phyloP scores from a whole-genome alignment of 2,797 vertebrate genomes.

The Falco biarmicus region DNA sequence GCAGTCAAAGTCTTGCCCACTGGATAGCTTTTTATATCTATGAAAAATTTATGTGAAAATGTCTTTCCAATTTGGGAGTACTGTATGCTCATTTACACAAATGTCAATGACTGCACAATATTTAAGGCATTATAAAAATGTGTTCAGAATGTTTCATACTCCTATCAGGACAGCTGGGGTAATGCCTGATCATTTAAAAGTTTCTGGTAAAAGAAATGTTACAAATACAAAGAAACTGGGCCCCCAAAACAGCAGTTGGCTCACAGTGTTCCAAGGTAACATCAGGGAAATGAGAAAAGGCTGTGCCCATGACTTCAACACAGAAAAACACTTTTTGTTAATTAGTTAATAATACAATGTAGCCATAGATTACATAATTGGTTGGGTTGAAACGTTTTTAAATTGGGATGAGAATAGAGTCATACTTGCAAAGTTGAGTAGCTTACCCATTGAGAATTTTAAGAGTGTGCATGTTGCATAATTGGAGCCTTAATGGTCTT shows the following conservation, averaged over 20 bases:
- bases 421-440: not conserved
- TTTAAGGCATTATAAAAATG: not conserved
- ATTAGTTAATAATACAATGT: not conserved
- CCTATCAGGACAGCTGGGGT: not conserved
- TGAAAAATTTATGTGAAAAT: not conserved
- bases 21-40: not conserved
- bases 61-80: not conserved
- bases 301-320: not conserved
- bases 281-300: not conserved
- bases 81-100: not conserved
- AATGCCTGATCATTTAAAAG: not conserved
- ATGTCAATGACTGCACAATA: not conserved
- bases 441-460: not conserved
- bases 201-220: not conserved
- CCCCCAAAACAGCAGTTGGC: not conserved
- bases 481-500: not conserved
- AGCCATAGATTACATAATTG: not conserved
- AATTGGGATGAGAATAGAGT: not conserved
- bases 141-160: not conserved
- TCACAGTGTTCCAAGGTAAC: not conserved
- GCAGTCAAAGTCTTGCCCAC: not conserved
- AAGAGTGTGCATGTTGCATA: not conserved
- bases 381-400: not conserved
- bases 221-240: not conserved
- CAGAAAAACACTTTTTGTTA: not conserved